Evolutionary conservation across 1,140 invertebrate species (phyloP), one percentile per base, ranked within the genome.

Genomic region (Riptortus pedestris): DNA sequence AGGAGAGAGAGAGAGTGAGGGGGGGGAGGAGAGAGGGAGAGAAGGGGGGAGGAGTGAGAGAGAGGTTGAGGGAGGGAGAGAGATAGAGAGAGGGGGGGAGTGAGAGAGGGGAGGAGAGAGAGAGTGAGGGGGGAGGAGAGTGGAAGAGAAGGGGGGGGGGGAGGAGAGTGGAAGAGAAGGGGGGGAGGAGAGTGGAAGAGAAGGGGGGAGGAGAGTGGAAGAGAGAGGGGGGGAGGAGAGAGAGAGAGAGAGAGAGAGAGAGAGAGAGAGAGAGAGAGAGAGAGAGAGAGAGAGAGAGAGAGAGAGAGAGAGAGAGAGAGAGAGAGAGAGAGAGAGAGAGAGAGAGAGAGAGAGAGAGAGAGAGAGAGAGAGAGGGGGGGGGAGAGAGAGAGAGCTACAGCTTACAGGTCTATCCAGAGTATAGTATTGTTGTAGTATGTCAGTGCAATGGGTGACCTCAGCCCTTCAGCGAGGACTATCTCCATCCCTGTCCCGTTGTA

Each of bases 341-440:
- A 33, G 29, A 61, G 18, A 51, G 59, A 60, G 59, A 60, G 59
- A 60, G 59, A 60, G 59, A 60, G 59, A 60, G 59, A 60, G 59
- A 60, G 59, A 60, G 59, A 60, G 59, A 60, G 59, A 60, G 59
- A 60, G 59, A 60, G 59, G 38, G 59, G 38, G 59, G 24, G 59
- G 38, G 59, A 60, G 59, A 60, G 59, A 60, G 59, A 60, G 59
- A 73, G n/a, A n/a, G n/a, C n/a, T n/a, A n/a, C n/a, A n/a, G n/a
- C 75, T 76, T 73, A 81, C 79, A 73, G 74, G 66, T 83, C 81
- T 52, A 79, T 77, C 81, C 81, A 83, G 68, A 78, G 83, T 26
- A 84, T 67, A 45, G 72, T 71, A 20, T 77, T 72, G 12, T 75
- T 71, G 68, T 76, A 76, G 14, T 82, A 71, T 20, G 79, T 74